phyloP scores from a whole-genome alignment of 2,888 invertebrate species.

The Erebia ligea region DNA sequence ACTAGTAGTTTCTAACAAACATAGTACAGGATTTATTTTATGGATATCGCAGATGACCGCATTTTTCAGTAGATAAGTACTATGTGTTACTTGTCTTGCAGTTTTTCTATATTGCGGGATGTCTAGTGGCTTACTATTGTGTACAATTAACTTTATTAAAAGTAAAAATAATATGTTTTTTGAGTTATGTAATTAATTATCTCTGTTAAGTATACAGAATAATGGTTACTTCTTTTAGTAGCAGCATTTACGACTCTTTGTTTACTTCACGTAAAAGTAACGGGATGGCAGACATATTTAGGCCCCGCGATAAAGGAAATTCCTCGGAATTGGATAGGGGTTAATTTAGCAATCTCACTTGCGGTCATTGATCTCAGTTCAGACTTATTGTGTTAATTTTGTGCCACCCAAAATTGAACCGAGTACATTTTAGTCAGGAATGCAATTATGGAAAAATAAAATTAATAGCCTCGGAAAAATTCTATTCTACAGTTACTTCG shows the following conservation, averaged over 20 bases:
- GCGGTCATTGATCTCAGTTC: conserved; percentile 14
- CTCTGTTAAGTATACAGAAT: not conserved
- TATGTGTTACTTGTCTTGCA: too few species aligned
- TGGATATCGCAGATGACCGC: too few species aligned
- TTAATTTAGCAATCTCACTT: conserved; percentile 24
- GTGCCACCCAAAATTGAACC: not conserved
- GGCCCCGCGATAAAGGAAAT: conserved; percentile 14
- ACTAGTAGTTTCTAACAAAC: too few species aligned
- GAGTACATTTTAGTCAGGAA: not conserved
- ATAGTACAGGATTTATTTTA: too few species aligned
- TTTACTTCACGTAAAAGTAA: conserved; percentile 10
- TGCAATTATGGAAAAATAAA: not conserved
- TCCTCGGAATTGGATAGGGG: conserved; percentile 16
- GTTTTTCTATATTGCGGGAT: too few species aligned
- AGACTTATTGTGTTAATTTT: conserved; percentile 15
- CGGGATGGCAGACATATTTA: conserved; percentile 11
- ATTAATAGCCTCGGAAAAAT: not conserved
- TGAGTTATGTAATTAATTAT: too few species aligned
- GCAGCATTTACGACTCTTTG: conserved; percentile 7
- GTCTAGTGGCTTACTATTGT: too few species aligned
- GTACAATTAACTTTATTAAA: too few species aligned
- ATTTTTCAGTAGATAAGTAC: too few species aligned
- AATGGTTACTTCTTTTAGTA: not conserved
- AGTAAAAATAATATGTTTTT: too few species aligned
- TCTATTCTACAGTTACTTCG: too few species aligned